Evolutionary conservation across 64 coral and sea anemone species (phyloP).

Genomic region (Montipora capricornis): DNA sequence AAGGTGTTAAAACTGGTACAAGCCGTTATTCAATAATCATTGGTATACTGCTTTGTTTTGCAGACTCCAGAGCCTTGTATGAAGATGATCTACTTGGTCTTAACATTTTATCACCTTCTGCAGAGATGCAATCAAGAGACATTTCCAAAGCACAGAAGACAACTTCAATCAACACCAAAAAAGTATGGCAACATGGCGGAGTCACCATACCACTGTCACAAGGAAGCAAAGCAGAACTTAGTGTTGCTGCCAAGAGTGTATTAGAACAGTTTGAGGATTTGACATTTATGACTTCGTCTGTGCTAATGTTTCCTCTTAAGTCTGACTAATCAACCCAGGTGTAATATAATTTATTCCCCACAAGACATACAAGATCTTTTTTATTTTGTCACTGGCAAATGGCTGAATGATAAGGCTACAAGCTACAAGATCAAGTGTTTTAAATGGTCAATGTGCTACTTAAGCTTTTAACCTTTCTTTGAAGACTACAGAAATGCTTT

Average conservation of each 20-base stretch:
- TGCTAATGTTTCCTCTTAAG: slow-evolving; percentile 96
- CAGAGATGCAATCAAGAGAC: neutral
- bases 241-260: slow-evolving; percentile 68
- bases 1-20: too few species aligned
- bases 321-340: slow-evolving; percentile 40
- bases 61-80: slow-evolving; percentile 76
- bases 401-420: too few species aligned
- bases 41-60: neutral
- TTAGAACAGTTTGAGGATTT: slow-evolving; percentile 89
- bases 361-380: neutral
- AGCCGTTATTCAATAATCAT: neutral
- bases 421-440: too few species aligned
- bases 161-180: slow-evolving; percentile 44
- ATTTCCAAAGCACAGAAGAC: slow-evolving; percentile 5
- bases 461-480: too few species aligned
- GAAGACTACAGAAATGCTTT: too few species aligned
- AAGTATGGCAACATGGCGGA: slow-evolving; percentile 81
- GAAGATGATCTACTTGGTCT: slow-evolving; percentile 87
- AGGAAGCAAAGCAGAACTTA: slow-evolving; percentile 54
- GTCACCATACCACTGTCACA: slow-evolving; percentile 73
- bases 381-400: too few species aligned
- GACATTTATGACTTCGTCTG: slow-evolving; percentile 89
- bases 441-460: too few species aligned
- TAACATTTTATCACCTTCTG: slow-evolving; percentile 68
- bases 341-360: neutral